Evolutionary conservation across 2,888 invertebrate species (phyloP).

Genomic region (Pyrrhosoma nymphula): DNA sequence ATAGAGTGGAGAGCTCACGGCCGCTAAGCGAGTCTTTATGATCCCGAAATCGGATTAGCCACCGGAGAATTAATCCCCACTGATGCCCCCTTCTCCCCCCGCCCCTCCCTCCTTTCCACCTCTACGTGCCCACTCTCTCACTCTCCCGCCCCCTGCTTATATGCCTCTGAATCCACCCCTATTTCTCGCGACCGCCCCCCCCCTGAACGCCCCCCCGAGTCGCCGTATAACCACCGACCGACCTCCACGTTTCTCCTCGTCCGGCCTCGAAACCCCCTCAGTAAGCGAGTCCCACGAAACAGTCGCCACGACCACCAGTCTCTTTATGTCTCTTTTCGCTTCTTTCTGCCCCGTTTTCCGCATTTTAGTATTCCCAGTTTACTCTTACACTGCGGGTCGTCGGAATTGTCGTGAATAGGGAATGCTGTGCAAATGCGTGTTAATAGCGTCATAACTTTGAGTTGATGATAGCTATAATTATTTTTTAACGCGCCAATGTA

Average conservation of each 20-base stretch:
- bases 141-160: neutral
- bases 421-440: too few species aligned
- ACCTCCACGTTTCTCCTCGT: neutral
- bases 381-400: too few species aligned
- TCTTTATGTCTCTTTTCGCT: neutral
- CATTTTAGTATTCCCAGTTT: too few species aligned
- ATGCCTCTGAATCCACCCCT: neutral
- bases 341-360: neutral
- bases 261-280: neutral
- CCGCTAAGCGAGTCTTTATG: constrained; percentile 67
- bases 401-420: too few species aligned
- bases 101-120: neutral
- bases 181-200: neutral
- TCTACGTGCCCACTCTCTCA: neutral
- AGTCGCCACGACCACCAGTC: neutral
- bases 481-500: too few species aligned
- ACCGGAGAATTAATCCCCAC: constrained; percentile 57
- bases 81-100: constrained; percentile 34
- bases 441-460: too few species aligned
- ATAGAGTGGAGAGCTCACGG: constrained; percentile 44
- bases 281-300: neutral
- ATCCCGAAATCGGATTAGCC: constrained; percentile 66
- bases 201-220: neutral
- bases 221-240: neutral
- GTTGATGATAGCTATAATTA: too few species aligned